Evolutionary conservation across 1,140 invertebrate genomes (phyloP), one percentile per base, ranked within the genome.

Genomic region (Dreissena polymorpha): DNA sequence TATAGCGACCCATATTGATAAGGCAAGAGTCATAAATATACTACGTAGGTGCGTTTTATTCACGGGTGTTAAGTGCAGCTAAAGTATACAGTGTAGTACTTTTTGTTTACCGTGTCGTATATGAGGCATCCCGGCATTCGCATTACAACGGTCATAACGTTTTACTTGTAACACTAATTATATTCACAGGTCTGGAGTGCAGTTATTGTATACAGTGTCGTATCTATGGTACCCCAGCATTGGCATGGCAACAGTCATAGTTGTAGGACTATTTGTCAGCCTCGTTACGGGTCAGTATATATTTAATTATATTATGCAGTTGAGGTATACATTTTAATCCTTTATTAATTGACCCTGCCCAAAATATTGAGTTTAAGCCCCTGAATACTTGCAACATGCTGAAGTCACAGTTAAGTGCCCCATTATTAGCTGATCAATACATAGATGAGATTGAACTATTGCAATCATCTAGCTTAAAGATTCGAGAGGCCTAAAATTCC

Each of bases 211-310:
- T 88, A 94, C 95, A 75, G 93, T 98, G 8, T 98, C 97, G 0
- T 98, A 98, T 89, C 95, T 96, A 95, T 96, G 97, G 88, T 95
- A 96, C 64, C 95, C 96, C 10, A 94, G 95, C 51, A 95, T 97
- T 27, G 96, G 95, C 0, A 96, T 96, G 0, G 93, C 97, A 7
- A 84, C 85, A 16, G 86, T 86, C 14, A 84, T 89, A 25, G 73
- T 96, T 6, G 92, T 96, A 13, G 97, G 97, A 0, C 90, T 96
- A 39, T 51, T 95, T 0, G 95, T 96, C 0, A 97, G 96, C 68
- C 92, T 95, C 0, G 85, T 95, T 0, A 96, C 96, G 5, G 95
- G 95, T 91, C 65, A 72, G 86, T 21, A 53, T 27, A 13, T 72
- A 51, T 51, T 10, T 71, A 23, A 60, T n/a, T 60, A 18, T 10